Percentiles rank a stretch among this genome's conserved stretches.
These are phyloP conservation scores for cattle (Bos taurus) DNA, from an alignment of 2,113 vertebrate species.

Conservation along the genomic window DNA sequence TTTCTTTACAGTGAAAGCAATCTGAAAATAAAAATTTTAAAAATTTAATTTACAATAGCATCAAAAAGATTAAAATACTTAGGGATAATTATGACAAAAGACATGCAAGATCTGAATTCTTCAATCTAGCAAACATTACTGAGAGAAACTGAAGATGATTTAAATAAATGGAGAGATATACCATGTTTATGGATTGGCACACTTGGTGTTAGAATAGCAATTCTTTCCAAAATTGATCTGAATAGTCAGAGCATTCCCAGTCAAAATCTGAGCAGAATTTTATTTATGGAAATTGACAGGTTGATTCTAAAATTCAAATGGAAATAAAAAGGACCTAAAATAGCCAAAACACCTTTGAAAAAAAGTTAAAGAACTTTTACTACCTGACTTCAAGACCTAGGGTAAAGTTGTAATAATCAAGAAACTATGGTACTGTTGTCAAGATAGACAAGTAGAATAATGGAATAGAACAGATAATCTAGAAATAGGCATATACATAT, in stretches of 20 bases:
- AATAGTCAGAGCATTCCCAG: neutral
- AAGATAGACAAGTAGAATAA: neutral
- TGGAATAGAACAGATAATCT: neutral
- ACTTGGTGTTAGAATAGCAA: neutral
- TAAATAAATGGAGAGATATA: neutral
- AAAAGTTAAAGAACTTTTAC: neutral
- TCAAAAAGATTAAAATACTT: neutral
- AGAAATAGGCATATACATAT: neutral
- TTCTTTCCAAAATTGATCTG: neutral
- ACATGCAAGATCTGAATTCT: neutral
- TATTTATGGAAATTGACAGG: neutral
- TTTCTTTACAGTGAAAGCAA: neutral
- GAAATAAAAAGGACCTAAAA: neutral
- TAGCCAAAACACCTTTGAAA: neutral
- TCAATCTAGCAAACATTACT: neutral
- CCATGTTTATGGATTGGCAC: neutral
- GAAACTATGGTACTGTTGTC: neutral
- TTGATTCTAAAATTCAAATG: neutral
- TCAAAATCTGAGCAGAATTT: neutral
- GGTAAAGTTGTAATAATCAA: neutral
- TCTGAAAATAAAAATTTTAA: neutral
- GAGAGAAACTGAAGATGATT: neutral
- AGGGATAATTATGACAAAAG: neutral
- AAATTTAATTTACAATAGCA: neutral
- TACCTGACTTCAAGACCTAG: neutral